These are phyloP conservation scores for Platysternon megacephalum DNA, from an alignment of 2,113 vertebrate species.

Conservation along the genomic window DNA sequence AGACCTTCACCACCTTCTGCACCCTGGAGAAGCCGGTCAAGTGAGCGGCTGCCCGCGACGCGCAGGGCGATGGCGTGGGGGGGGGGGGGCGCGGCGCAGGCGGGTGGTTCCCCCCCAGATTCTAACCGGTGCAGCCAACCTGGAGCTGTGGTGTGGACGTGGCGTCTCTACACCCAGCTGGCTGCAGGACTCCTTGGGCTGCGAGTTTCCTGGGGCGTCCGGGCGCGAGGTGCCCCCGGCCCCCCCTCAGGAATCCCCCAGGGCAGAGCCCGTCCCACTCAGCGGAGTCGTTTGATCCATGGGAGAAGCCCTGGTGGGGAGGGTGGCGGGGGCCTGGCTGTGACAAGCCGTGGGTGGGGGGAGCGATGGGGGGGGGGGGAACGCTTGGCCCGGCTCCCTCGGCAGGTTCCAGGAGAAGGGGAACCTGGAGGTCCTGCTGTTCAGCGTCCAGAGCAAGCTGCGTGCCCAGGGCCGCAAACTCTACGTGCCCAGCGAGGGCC, in stretches of 20 bases:
- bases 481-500: constrained; percentile 91
- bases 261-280: no score
- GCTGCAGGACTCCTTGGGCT: no score
- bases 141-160: no score
- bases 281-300: no score
- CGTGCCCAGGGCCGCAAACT: constrained; percentile 93
- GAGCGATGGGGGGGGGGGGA: rapidly evolving
- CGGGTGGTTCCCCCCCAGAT: no score
- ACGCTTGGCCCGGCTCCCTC: not conserved
- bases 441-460: constrained; percentile 97
- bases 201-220: no score
- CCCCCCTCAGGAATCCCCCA: no score
- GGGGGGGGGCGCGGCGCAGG: not conserved
- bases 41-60: constrained; percentile 71
- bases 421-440: constrained; percentile 95
- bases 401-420: constrained; percentile 96
- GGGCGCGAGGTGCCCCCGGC: no score
- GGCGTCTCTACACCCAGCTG: no score
- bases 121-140: not conserved
- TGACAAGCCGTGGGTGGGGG: no score
- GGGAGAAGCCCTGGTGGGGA: no score
- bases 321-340: not conserved
- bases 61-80: not conserved
- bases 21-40: constrained; percentile 95
- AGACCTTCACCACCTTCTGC: constrained; percentile 95